These are phyloP conservation scores for Tenthredo scrophulariae DNA, from an alignment of 2,888 invertebrate species.

Conservation along the genomic window DNA sequence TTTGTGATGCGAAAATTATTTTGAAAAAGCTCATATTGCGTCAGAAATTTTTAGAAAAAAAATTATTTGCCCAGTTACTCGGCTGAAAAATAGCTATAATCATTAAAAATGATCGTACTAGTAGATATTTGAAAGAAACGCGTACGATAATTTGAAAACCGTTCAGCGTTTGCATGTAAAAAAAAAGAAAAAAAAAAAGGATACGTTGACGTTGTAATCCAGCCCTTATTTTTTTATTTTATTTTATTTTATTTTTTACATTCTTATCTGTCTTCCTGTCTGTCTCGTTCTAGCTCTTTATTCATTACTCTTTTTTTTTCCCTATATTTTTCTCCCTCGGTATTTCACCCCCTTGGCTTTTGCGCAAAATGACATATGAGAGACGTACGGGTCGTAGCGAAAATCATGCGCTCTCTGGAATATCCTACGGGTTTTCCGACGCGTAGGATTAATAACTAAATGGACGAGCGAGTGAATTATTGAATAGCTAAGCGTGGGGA, in stretches of 20 bases:
- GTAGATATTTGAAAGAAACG: background rate
- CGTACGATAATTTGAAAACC: background rate
- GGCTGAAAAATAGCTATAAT: background rate
- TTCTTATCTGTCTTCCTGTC: background rate
- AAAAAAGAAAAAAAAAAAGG: too few relatives aligned
- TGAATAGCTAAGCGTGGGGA: constrained; percentile 29
- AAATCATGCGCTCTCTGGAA: background rate
- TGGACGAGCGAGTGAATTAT: constrained; percentile 45
- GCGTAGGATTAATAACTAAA: constrained; percentile 45
- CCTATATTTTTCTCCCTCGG: background rate
- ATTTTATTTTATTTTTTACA: constrained; percentile 2
- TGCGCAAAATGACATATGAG: background rate
- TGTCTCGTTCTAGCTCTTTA: constrained; percentile 2
- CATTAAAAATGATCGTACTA: background rate
- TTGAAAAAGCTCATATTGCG: background rate
- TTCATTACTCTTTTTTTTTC: background rate
- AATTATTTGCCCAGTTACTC: background rate
- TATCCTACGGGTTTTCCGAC: background rate
- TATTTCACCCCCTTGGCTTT: constrained; percentile 12
- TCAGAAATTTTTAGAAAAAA: background rate
- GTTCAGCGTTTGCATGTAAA: background rate
- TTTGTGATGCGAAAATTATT: background rate
- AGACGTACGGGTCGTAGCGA: constrained; percentile 34
- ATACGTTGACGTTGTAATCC: constrained; percentile 11
- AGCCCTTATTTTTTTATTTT: background rate